Evolutionary conservation across 1,140 invertebrate species (phyloP), one percentile per base, ranked within the genome.

Genomic region (Leptinotarsa texana): DNA sequence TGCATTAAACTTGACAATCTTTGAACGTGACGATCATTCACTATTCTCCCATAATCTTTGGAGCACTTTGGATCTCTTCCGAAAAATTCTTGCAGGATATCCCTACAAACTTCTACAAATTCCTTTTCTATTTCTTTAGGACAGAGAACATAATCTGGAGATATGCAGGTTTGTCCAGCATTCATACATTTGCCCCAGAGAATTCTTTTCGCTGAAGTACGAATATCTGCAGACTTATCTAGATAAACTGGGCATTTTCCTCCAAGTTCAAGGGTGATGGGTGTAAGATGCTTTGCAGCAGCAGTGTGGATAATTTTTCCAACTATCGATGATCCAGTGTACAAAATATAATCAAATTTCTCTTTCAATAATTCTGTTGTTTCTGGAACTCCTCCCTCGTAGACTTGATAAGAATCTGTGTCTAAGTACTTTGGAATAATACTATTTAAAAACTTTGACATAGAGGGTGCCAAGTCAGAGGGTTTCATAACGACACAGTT

Each of bases 331-430:
- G 94, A 95, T 0, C 98, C 98, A 2, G 98, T 99, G 84, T 95
- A 99, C 87, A 99, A 97, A 76, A 99, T 98, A 83, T 98, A 96
- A 87, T 99, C 98, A 85, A 98, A 99, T 82, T 90, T 91, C 81
- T 98, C 89, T 78, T 96, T 94, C 13, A 99, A 87, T 13, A 99
- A 83, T 80, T 93, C 92, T 4, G 92, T 92, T 0, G 95, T 97
- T 87, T 97, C 96, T 24, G 90, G 82, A 2, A 96, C 86, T 48
- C 94, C 96, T 69, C 96, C 97, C 78, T 89, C 51, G 24, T 62
- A 79, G 18, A 94, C 82, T 76, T 77, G 76, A 66, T 79, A 84
- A 74, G 79, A 80, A 65, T 83, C 77, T 83, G 89, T 89, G 85
- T 99, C 96, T 79, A 99, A 86, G 88, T 98, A 98, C 85, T 96